Percentiles rank a stretch among this genome's conserved stretches.
phyloP scores from a whole-genome alignment of 2,113 vertebrate genomes.

The Xiphias gladius region DNA sequence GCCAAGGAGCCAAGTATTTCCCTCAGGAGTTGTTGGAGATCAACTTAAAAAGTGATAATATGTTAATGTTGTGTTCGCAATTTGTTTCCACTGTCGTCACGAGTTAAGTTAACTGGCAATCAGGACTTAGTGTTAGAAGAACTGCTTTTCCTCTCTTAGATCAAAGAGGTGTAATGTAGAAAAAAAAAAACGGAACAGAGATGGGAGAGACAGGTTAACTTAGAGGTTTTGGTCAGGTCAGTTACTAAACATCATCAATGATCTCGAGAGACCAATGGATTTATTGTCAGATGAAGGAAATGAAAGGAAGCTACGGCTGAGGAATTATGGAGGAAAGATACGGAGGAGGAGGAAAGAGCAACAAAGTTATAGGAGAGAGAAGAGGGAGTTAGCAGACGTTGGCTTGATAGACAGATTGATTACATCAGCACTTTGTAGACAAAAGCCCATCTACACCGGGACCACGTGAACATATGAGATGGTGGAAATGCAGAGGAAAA shows the following conservation, averaged over 20 bases:
- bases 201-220: too few species aligned
- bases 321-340: neutral
- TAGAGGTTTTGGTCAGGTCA: too few species aligned
- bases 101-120: neutral
- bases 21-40: too few species aligned
- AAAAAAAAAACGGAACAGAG: too few species aligned
- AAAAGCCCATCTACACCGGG: neutral
- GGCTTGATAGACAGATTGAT: slow-evolving; percentile 4
- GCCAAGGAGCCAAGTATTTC: too few species aligned
- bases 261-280: neutral
- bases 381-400: neutral
- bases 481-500: neutral
- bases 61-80: too few species aligned
- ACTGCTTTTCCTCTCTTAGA: neutral
- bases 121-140: neutral
- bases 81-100: too few species aligned
- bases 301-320: neutral
- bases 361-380: neutral
- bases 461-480: neutral
- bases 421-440: slow-evolving; percentile 24
- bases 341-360: slow-evolving; percentile 20
- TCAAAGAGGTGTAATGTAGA: accelerated
- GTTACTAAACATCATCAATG: neutral
- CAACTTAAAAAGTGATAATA: too few species aligned
- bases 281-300: neutral